These are phyloP conservation scores for Sciurus vulgaris DNA, from an alignment of 2,797 vertebrate species.

Conservation along the genomic window DNA sequence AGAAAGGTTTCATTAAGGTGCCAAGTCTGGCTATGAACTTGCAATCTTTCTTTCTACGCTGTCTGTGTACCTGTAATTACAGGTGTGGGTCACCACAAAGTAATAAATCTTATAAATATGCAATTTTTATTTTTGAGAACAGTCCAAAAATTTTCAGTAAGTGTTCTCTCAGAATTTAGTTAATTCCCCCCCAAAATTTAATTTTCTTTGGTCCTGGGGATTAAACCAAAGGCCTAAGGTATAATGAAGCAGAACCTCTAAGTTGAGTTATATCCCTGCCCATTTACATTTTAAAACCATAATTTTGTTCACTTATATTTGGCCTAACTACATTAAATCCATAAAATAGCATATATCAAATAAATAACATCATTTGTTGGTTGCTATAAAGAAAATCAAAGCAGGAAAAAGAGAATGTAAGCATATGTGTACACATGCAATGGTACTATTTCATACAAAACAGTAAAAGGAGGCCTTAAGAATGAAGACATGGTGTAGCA, in stretches of 20 bases:
- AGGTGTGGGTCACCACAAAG: neutral
- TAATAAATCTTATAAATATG: neutral
- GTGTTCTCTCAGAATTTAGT: neutral
- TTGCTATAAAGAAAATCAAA: no score
- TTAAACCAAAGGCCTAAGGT: neutral
- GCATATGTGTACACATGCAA: no score
- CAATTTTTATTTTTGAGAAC: constrained; percentile 29
- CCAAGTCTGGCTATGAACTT: no score
- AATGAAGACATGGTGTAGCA: neutral
- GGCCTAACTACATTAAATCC: neutral
- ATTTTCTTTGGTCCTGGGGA: neutral
- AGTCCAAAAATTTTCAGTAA: neutral
- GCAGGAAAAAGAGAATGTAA: no score
- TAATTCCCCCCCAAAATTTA: neutral
- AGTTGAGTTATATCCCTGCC: neutral
- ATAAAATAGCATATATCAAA: no score
- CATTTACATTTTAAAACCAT: neutral
- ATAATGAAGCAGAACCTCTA: neutral
- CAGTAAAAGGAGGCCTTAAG: neutral
- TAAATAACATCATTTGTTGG: no score
- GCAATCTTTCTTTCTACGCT: no score
- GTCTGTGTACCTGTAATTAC: no score
- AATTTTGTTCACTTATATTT: no score
- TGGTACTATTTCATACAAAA: no score
- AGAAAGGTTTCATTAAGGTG: no score